These are phyloP conservation scores for Aphodius sticticus DNA, from an alignment of 2,888 invertebrate genomes.

Conservation along the genomic window DNA sequence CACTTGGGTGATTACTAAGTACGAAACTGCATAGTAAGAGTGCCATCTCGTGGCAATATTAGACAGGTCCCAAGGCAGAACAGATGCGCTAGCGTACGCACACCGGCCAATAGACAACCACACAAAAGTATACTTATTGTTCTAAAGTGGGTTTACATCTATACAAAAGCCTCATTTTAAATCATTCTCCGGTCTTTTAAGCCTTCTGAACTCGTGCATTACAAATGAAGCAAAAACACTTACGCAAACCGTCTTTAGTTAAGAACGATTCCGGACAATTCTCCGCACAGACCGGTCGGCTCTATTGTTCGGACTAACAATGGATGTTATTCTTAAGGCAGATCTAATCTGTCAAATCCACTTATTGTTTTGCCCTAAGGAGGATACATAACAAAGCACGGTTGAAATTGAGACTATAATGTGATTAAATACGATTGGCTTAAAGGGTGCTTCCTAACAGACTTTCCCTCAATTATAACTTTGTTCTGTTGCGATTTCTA, in stretches of 20 bases:
- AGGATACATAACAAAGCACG: background rate
- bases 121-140: background rate
- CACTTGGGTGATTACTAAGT: no score
- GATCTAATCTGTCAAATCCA: background rate
- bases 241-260: background rate
- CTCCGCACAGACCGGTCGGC: background rate
- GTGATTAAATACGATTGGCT: background rate
- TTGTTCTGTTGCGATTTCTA: background rate
- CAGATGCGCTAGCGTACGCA: no score
- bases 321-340: background rate
- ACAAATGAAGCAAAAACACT: background rate
- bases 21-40: no score
- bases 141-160: background rate
- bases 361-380: background rate
- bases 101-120: no score
- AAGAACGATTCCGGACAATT: background rate
- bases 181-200: background rate
- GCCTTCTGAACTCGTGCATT: background rate
- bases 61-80: no score
- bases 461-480: background rate
- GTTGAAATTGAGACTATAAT: background rate
- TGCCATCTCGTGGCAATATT: no score
- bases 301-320: background rate
- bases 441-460: background rate
- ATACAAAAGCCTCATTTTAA: background rate